Evolutionary conservation across 2,888 invertebrate species (phyloP).

Genomic region (Parthenolecanium corni): DNA sequence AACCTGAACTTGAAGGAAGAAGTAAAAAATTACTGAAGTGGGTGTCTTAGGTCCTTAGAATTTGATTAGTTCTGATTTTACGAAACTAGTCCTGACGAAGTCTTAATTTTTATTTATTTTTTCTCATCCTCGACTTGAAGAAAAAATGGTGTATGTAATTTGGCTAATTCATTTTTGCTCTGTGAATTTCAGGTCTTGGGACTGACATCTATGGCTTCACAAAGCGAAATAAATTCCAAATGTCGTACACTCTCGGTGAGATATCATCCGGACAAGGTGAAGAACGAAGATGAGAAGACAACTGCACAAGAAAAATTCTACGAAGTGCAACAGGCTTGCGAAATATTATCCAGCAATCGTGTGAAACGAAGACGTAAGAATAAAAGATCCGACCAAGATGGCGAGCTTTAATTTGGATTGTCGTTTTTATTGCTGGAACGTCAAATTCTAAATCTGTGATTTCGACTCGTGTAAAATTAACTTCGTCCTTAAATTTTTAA

Average conservation of each 20-base stretch:
- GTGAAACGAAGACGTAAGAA: slow-evolving; percentile 61
- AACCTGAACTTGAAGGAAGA: too few species aligned
- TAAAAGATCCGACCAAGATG: slow-evolving; percentile 43
- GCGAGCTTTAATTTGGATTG: slow-evolving; percentile 15
- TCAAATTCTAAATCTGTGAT: slow-evolving; percentile 8
- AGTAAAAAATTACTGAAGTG: too few species aligned
- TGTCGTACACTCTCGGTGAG: slow-evolving; percentile 74
- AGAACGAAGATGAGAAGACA: slow-evolving; percentile 54
- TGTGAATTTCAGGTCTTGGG: slow-evolving; percentile 53
- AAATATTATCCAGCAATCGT: slow-evolving; percentile 72
- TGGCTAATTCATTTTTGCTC: too few species aligned
- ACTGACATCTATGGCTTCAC: slow-evolving; percentile 64
- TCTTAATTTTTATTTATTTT: too few species aligned
- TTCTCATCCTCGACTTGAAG: too few species aligned
- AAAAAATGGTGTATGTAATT: too few species aligned
- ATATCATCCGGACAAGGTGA: slow-evolving; percentile 84
- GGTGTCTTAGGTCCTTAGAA: too few species aligned
- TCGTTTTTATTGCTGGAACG: not conserved
- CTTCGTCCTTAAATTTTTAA: not conserved
- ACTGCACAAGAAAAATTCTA: slow-evolving; percentile 77
- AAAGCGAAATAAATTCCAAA: slow-evolving; percentile 71
- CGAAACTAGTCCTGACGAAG: too few species aligned
- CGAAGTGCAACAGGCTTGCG: slow-evolving; percentile 87
- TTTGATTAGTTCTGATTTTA: too few species aligned
- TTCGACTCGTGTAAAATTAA: slow-evolving; percentile 4